These are phyloP conservation scores for Hydraecia micacea DNA, from an alignment of 2,888 invertebrate species.

Conservation along the genomic window DNA sequence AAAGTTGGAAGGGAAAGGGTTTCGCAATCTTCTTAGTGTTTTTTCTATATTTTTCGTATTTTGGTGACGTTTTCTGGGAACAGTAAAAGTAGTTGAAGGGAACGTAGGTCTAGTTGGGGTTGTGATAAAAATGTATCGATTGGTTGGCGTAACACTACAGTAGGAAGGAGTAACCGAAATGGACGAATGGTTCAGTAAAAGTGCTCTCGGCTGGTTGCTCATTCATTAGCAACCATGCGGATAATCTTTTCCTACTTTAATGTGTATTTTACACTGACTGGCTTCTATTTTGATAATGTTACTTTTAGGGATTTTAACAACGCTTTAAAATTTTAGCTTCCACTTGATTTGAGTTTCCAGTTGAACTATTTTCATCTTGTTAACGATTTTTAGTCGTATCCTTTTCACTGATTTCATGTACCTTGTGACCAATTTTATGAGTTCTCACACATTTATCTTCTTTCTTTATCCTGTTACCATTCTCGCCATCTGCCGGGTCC, in stretches of 20 bases:
- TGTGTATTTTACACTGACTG: constrained; percentile 8
- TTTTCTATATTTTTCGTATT: constrained; percentile 15
- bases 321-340: background rate
- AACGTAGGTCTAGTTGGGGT: background rate
- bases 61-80: constrained; percentile 31
- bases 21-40: constrained; percentile 31
- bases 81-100: constrained; percentile 14
- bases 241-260: constrained; percentile 19
- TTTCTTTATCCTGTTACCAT: background rate
- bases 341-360: background rate
- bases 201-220: constrained; percentile 2
- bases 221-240: constrained; percentile 32
- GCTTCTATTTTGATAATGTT: background rate
- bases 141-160: background rate
- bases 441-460: constrained; percentile 4
- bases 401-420: background rate
- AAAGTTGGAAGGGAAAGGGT: constrained; percentile 50
- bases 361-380: background rate
- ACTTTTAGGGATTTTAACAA: background rate
- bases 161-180: background rate
- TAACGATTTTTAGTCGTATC: background rate
- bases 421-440: no score
- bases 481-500: background rate
- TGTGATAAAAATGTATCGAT: constrained; percentile 37
- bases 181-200: constrained; percentile 24